Conservation (phyloP, 2,113 vertebrate genomes). For the Callospermophilus lateralis region DNA sequence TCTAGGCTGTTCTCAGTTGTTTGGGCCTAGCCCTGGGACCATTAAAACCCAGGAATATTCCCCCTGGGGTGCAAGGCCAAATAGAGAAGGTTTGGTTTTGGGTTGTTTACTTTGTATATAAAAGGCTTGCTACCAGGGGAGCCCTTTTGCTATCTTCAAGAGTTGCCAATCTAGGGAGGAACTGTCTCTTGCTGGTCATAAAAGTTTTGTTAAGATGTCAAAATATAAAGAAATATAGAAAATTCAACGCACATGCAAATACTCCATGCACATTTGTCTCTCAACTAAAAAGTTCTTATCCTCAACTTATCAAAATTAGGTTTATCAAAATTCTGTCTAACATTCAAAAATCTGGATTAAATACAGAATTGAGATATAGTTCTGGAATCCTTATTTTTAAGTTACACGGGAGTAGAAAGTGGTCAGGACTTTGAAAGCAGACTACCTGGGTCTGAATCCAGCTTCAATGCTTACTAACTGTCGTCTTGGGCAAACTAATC, state of each 20-base stretch:
- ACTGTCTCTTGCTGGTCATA: background rate
- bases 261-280: background rate
- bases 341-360: slow-evolving; percentile 38
- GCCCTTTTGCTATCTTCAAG: background rate
- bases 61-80: background rate
- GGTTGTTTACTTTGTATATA: background rate
- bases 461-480: slow-evolving; percentile 18
- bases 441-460: slow-evolving; percentile 28
- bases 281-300: background rate
- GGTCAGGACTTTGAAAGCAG: slow-evolving; percentile 57
- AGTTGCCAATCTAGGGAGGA: background rate
- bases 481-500: slow-evolving; percentile 19
- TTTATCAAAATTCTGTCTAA: slow-evolving; percentile 57
- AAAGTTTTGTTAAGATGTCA: background rate
- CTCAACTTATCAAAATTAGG: background rate
- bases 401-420: background rate
- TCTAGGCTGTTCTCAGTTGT: background rate
- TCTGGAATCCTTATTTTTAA: background rate
- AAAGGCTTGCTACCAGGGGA: background rate
- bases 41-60: background rate
- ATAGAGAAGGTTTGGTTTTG: background rate
- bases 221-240: background rate
- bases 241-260: background rate
- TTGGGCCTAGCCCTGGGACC: background rate
- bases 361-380: slow-evolving; percentile 39